Evolutionary conservation across 2,888 invertebrate genomes (phyloP).

Genomic region (Agrochola macilenta): DNA sequence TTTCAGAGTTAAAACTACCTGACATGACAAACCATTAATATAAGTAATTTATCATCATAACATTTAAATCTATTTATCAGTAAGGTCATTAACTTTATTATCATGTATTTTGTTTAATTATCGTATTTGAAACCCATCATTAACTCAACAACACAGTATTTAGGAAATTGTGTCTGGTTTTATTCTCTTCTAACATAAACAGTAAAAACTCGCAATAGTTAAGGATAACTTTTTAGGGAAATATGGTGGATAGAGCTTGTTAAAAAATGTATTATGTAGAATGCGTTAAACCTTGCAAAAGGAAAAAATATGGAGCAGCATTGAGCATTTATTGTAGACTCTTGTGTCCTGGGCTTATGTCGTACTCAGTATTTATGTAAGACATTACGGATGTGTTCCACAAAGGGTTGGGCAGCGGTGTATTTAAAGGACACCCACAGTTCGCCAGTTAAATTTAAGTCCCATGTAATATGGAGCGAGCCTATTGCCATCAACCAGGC

Average conservation of each 20-base stretch:
- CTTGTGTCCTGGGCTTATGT: no score
- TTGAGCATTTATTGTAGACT: slow-evolving; percentile 88
- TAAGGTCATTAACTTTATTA: slow-evolving; percentile 3
- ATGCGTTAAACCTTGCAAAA: no score
- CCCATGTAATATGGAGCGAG: no score
- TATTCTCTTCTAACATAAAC: background rate
- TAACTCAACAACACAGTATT: slow-evolving; percentile 2
- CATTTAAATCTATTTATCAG: background rate
- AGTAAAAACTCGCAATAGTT: background rate
- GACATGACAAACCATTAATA: background rate
- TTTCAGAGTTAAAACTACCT: no score
- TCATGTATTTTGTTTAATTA: background rate
- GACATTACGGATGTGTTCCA: no score
- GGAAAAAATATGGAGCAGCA: background rate
- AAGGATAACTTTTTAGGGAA: background rate
- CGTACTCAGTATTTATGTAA: no score
- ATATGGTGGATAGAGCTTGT: no score
- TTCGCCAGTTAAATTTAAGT: no score
- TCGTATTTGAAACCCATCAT: background rate
- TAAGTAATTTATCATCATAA: background rate
- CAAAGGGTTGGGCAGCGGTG: no score
- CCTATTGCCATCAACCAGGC: no score
- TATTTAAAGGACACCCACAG: no score
- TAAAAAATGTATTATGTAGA: no score
- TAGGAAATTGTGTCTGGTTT: background rate